A percentile compares a stretch with the other conserved stretches of the same genome.
phyloP scores from a whole-genome alignment of 2,797 vertebrate species.

The Crypturellus tataupa region DNA sequence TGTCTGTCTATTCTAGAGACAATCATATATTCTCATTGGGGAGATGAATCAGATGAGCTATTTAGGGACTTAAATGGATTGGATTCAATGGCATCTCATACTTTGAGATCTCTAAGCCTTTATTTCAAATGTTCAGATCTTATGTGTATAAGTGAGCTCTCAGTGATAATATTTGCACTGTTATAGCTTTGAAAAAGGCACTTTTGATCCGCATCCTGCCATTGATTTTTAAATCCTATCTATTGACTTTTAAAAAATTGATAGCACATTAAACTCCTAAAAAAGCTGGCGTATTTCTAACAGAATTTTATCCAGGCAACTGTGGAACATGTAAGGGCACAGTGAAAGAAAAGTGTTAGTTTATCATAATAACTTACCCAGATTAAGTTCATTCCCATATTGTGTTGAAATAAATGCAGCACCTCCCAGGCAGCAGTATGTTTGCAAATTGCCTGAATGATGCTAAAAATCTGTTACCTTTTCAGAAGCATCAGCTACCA shows the following conservation, averaged over 20 bases:
- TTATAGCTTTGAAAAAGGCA: constrained; percentile 4
- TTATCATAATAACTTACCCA: constrained; percentile 4
- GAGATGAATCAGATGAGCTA: constrained; percentile 34
- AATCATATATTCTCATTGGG: neutral
- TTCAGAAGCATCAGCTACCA: constrained; percentile 3
- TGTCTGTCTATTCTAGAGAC: neutral
- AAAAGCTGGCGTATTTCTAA: neutral
- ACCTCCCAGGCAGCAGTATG: neutral
- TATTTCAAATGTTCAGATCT: constrained; percentile 13
- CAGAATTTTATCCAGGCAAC: neutral
- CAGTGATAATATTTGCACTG: constrained; percentile 34
- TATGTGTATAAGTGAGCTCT: neutral
- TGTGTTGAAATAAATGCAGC: neutral
- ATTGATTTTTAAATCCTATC: constrained; percentile 57
- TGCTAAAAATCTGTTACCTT: constrained; percentile 20
- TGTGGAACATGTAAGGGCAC: neutral
- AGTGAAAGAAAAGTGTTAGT: neutral
- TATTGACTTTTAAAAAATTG: constrained; percentile 41
- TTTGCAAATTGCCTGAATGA: constrained; percentile 8
- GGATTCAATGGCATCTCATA: neutral
- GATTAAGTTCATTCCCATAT: neutral
- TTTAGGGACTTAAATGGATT: constrained; percentile 7
- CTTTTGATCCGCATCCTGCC: neutral
- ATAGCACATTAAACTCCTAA: constrained; percentile 14
- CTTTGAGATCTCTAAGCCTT: neutral